phyloP scores from a whole-genome alignment of 2,888 invertebrate species.

The Ormia ochracea region DNA sequence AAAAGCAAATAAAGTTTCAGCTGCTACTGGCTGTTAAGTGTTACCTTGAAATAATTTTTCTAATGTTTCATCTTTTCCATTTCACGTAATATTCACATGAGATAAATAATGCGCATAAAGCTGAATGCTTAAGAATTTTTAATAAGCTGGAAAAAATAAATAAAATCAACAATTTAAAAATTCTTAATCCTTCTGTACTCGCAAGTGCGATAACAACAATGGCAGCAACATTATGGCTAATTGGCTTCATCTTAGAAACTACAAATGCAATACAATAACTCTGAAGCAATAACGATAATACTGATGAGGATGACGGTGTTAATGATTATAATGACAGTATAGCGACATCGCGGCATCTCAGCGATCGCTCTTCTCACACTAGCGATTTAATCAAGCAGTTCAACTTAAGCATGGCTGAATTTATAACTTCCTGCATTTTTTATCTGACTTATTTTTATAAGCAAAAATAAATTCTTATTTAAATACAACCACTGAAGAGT shows the following conservation, averaged over 20 bases:
- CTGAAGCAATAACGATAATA: not conserved
- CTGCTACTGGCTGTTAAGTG: not conserved
- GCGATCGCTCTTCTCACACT: not conserved
- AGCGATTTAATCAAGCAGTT: constrained; percentile 35
- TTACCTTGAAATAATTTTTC: constrained; percentile 40
- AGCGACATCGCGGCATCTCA: not conserved
- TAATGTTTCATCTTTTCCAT: not conserved
- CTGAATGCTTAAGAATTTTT: constrained; percentile 34
- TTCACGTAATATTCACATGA: not conserved
- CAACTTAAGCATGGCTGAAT: constrained; percentile 34
- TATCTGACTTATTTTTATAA: not conserved
- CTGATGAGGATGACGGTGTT: not conserved
- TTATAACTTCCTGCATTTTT: constrained; percentile 53
- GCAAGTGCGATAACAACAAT: not conserved
- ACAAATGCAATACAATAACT: constrained; percentile 20
- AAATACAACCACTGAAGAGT: not conserved
- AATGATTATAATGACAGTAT: not conserved
- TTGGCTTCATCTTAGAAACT: not conserved
- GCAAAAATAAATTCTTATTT: not conserved
- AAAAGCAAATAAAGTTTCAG: not conserved
- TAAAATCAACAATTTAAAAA: constrained; percentile 17
- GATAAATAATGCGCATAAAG: not conserved
- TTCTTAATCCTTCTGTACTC: not conserved
- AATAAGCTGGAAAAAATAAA: constrained; percentile 32
- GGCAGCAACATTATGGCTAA: not conserved